Conservation (phyloP, 2,113 vertebrate genomes). For the Microcebus tavaratra region DNA sequence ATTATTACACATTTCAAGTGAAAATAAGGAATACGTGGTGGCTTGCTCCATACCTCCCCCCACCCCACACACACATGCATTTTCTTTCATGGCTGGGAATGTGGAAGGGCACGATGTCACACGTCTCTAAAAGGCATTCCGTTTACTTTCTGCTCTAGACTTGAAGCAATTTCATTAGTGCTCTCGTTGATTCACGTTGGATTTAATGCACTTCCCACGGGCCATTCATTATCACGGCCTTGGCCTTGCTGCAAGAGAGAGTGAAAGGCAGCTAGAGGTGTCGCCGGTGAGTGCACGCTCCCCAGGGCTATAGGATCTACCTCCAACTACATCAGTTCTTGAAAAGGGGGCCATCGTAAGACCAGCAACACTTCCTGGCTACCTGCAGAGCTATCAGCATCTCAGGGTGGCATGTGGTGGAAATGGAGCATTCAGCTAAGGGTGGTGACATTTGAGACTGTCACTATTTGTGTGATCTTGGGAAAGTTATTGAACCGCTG, state of each 20-base stretch:
- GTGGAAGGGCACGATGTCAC: not conserved
- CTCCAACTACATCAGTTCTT: not conserved
- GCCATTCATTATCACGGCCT: not conserved
- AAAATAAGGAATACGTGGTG: not conserved
- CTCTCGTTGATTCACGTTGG: not conserved
- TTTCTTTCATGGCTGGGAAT: not conserved
- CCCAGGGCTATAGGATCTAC: not conserved
- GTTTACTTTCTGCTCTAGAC: conserved; percentile 58
- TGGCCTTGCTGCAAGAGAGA: not conserved
- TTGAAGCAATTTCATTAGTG: conserved; percentile 64
- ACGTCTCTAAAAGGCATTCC: not conserved
- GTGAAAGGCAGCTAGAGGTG: not conserved
- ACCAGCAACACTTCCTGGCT: not conserved
- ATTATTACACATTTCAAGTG: not conserved
- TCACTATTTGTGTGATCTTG: not conserved
- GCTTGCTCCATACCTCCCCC: not conserved
- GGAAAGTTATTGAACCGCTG: not conserved
- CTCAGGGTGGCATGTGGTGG: not conserved
- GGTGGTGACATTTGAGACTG: not conserved
- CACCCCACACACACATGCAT: not conserved
- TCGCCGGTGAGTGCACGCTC: not conserved
- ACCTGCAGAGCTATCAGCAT: not conserved
- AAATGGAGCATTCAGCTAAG: not conserved
- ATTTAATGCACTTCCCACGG: not conserved
- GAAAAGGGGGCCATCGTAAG: not conserved